Conservation (phyloP, 2,113 vertebrate genomes). For the Pseudorectes ferrugineus region DNA sequence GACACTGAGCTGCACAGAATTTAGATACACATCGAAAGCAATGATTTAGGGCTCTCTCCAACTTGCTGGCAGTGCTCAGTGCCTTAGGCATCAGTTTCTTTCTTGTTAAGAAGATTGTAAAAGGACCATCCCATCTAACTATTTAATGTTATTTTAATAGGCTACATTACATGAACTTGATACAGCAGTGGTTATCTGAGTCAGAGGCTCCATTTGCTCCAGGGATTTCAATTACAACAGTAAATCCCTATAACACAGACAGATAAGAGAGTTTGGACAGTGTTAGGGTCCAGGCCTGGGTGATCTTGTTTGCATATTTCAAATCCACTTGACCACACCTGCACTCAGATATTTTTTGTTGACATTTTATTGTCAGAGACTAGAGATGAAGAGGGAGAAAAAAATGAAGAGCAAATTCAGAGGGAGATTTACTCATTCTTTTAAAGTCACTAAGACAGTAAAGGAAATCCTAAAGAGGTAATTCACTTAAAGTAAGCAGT, state of each 20-base stretch:
- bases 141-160: constrained; percentile 34
- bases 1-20: background rate
- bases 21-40: background rate
- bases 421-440: background rate
- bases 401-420: background rate
- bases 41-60: background rate
- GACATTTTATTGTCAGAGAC: background rate
- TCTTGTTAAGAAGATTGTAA: background rate
- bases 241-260: background rate
- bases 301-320: background rate
- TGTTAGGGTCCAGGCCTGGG: background rate
- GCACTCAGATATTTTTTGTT: background rate
- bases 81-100: constrained; percentile 14
- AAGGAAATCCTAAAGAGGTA: background rate
- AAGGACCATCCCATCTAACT: constrained; percentile 13
- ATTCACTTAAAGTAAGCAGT: background rate
- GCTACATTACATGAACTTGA: background rate
- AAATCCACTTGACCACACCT: background rate
- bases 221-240: background rate
- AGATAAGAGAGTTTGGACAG: background rate
- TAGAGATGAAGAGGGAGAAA: background rate
- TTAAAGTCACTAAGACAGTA: background rate
- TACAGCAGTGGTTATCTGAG: background rate
- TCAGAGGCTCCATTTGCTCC: background rate
- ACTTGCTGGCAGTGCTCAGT: background rate